Evolutionary conservation across 2,113 vertebrate genomes (phyloP).

Genomic region (Megaceryle maxima): DNA sequence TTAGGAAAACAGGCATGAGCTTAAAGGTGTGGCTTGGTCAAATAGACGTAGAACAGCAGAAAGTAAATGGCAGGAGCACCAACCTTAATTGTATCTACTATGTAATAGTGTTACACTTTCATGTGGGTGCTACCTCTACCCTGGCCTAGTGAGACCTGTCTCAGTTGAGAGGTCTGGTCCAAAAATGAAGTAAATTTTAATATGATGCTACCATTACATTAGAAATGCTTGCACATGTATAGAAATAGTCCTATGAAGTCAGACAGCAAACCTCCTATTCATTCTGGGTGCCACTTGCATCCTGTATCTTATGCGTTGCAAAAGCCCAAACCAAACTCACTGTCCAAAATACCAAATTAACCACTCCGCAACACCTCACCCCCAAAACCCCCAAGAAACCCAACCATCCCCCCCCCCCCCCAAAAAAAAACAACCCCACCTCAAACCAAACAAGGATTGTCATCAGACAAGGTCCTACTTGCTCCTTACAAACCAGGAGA

Average conservation of each 20-base stretch:
- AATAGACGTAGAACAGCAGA: background rate
- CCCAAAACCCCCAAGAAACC: background rate
- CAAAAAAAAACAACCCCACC: background rate
- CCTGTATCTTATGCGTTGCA: background rate
- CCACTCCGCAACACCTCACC: background rate
- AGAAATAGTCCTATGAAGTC: background rate
- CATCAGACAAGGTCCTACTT: background rate
- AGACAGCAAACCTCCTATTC: background rate
- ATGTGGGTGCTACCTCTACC: background rate
- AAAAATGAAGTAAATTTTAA: background rate
- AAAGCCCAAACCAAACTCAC: background rate
- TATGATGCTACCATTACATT: background rate
- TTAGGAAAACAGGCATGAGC: background rate
- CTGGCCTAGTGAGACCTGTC: background rate
- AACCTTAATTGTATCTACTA: background rate
- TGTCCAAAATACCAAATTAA: background rate
- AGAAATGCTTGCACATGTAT: background rate
- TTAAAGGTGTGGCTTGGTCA: background rate
- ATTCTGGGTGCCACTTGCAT: background rate
- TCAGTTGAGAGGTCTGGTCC: background rate
- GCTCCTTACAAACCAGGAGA: background rate
- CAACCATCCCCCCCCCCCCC: background rate
- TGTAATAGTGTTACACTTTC: background rate
- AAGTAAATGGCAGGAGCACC: background rate
- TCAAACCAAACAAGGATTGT: background rate